Evolutionary conservation across 1,140 invertebrate species (phyloP).

Genomic region (Magallana angulata): DNA sequence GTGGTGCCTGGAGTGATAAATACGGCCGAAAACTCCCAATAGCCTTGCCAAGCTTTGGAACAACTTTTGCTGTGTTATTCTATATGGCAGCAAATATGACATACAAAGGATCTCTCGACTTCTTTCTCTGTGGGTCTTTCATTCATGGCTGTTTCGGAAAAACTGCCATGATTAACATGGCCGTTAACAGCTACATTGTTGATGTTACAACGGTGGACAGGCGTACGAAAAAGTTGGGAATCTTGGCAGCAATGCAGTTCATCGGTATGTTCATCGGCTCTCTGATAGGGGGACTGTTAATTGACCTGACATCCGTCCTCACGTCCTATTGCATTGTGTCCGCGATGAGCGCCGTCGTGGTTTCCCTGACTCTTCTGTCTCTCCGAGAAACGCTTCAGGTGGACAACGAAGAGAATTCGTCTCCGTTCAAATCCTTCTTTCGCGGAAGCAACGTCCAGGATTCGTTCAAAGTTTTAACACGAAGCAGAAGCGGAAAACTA

Average conservation of each 20-base stretch:
- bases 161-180: conserved; percentile 74
- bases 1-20: conserved; percentile 76
- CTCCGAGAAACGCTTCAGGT: conserved; percentile 67
- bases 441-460: conserved; percentile 60
- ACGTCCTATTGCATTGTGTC: conserved; percentile 68
- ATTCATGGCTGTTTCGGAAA: conserved; percentile 73
- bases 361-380: conserved; percentile 60
- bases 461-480: conserved; percentile 62
- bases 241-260: conserved; percentile 74
- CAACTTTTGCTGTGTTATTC: conserved; percentile 68
- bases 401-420: conserved; percentile 57
- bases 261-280: conserved; percentile 74
- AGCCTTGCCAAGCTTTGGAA: conserved; percentile 70
- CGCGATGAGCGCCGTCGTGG: conserved; percentile 60
- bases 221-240: conserved; percentile 67
- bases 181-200: conserved; percentile 70
- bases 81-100: conserved; percentile 69
- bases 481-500: conserved; percentile 57
- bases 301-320: conserved; percentile 64
- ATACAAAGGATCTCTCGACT: conserved; percentile 52
- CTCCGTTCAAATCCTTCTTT: conserved; percentile 62
- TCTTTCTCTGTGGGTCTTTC: conserved; percentile 68
- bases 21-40: conserved; percentile 72
- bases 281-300: conserved; percentile 65
- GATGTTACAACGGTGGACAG: conserved; percentile 65